Base-by-base conservation (phyloP, 2,113 vertebrate species). In the Epinephelus lanceolatus region DNA sequence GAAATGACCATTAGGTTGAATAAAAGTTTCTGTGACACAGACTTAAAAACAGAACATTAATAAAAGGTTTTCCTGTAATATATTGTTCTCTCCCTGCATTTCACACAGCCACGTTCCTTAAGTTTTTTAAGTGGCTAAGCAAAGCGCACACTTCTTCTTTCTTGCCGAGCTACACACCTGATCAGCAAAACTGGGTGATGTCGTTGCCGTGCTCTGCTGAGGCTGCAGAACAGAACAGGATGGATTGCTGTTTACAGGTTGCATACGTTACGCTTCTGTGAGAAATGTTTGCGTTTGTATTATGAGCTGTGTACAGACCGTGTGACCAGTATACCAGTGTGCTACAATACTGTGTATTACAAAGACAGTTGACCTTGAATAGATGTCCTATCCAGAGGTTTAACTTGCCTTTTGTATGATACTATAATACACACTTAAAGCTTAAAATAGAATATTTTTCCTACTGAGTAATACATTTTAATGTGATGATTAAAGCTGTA, bases 161-260 rank as follows among this genome's bases (percentile, higher is more conserved):
- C 15, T 40, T 57, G 60, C 37, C 17, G 8, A 0, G 47, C 45
- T 76, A 4, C 15, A 60, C 42, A 59, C 71, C 62, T 69, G 75
- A 62, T 80, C 71, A 83, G 61, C 79, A 72, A 80, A 82, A 73
- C 21, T 23, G n/a, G 21, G 45, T 23, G 63, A 33, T 57, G 73
- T 45, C 70, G 10, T 62, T 23, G 7, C 3, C 10, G 68, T 62
- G 17, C 23, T n/a, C 18, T 76, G 81, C 75, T 80, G 68, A 66
- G 14, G 55, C n/a, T 59, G 65, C 78, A 59, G 25, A 83, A 59
- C 51, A 70, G 33, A 81, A 56, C 70, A 42, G 40, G 71, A 75
- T 62, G 19, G 45, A 47, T 52, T 67, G 53, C 23, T 49, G 0
- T 47, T 52, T 49, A 6, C 37, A 60, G 23, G 2, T 49, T 67